Conservation (phyloP, 2,888 invertebrate genomes). For the Parelbella ahira region DNA sequence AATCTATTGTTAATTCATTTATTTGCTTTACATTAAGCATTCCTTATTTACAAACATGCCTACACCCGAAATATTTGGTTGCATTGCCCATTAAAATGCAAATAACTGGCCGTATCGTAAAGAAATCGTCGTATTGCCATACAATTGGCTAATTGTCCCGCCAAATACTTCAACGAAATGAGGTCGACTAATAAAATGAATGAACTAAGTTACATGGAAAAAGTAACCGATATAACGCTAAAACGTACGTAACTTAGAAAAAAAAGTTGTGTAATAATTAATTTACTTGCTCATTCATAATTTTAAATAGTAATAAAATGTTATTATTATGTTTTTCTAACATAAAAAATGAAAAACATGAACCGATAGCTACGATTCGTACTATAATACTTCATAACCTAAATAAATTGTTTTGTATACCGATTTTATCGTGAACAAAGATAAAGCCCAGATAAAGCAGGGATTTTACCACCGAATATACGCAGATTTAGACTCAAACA, state of each 20-base stretch:
- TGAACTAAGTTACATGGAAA: conserved; percentile 1
- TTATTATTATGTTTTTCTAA: conserved; percentile 41
- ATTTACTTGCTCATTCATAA: conserved; percentile 1
- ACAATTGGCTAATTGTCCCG: conserved; percentile 29
- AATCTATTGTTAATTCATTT: too few species aligned
- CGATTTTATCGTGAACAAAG: conserved; percentile 46
- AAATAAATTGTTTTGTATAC: conserved; percentile 45
- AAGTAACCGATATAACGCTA: too few species aligned
- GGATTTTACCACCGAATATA: conserved; percentile 69
- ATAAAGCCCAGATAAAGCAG: conserved; percentile 60
- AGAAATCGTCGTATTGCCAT: conserved; percentile 21
- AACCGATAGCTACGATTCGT: conserved; percentile 41
- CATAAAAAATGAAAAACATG: conserved; percentile 67
- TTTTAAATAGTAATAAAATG: not conserved
- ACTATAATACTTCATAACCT: conserved; percentile 58
- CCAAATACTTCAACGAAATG: conserved; percentile 37
- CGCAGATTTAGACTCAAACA: conserved; percentile 60
- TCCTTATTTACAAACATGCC: too few species aligned
- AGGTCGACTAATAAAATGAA: conserved; percentile 33
- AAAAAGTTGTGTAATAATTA: not conserved
- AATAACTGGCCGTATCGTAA: conserved; percentile 2
- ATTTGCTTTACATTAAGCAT: too few species aligned
- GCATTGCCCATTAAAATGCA: conserved; percentile 6
- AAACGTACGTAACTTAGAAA: not conserved
- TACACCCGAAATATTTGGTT: conserved; percentile 12